Percentiles rank a stretch among this genome's conserved stretches.
Evolutionary conservation across 2,113 vertebrate species (phyloP).

Genomic region (Hystrix cristata): DNA sequence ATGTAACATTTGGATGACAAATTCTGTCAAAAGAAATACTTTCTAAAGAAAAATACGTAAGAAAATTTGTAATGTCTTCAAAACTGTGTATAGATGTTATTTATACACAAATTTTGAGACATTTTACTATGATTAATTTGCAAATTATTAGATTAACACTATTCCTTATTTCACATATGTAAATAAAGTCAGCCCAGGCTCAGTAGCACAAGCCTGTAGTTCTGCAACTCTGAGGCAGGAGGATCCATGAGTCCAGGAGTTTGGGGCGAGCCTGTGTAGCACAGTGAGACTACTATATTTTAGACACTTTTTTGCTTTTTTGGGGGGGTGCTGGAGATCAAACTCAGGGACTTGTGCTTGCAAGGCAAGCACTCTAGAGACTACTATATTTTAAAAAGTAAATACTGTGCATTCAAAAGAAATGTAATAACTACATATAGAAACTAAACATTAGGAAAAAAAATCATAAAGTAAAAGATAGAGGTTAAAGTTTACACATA

Average conservation of each 20-base stretch:
- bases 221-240: background rate
- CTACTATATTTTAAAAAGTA: background rate
- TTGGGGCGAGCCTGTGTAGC: background rate
- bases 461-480: background rate
- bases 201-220: background rate
- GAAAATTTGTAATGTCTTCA: background rate
- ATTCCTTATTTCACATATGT: background rate
- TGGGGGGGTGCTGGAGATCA: too few species aligned
- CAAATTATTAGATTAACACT: background rate
- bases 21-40: background rate
- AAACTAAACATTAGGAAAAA: background rate
- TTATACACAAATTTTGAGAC: background rate
- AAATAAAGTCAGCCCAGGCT: background rate
- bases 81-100: background rate
- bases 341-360: too few species aligned
- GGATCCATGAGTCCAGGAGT: background rate
- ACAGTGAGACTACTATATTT: background rate
- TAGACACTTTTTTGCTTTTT: background rate
- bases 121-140: background rate
- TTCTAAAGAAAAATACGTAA: background rate
- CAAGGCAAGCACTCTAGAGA: too few species aligned
- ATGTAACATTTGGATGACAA: background rate
- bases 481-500: background rate
- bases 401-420: background rate
- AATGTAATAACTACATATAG: background rate